A percentile compares a stretch with the other conserved stretches of the same genome.
phyloP scores from a whole-genome alignment of 1,140 invertebrate species.

The Halictus rubicundus region DNA sequence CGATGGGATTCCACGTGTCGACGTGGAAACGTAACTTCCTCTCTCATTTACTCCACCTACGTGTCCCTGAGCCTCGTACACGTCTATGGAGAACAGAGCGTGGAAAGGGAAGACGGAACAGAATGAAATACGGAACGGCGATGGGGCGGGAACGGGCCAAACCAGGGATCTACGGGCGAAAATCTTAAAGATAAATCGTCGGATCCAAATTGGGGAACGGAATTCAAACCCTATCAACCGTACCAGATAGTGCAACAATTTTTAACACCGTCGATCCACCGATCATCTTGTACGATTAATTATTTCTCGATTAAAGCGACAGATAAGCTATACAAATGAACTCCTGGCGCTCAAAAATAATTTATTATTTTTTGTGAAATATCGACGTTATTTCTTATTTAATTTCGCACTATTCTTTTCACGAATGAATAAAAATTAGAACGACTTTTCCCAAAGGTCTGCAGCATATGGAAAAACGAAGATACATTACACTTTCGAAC shows the following conservation, averaged over 20 bases:
- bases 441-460: too few species aligned
- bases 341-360: too few species aligned
- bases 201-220: not conserved
- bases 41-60: conserved; percentile 42
- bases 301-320: too few species aligned
- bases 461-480: too few species aligned
- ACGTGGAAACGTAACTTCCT: conserved; percentile 23
- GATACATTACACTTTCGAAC: too few species aligned
- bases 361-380: too few species aligned
- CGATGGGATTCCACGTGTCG: conserved; percentile 59
- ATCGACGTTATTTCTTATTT: too few species aligned
- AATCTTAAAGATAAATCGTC: conserved; percentile 18
- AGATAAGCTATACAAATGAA: too few species aligned
- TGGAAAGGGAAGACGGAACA: conserved; percentile 14
- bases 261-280: not conserved
- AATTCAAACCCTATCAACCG: not conserved
- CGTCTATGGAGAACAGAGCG: conserved; percentile 37
- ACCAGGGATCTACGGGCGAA: not conserved
- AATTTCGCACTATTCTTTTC: too few species aligned
- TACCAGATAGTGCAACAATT: not conserved
- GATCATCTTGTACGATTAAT: too few species aligned
- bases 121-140: conserved; percentile 25
- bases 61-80: conserved; percentile 19
- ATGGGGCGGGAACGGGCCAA: not conserved
- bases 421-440: too few species aligned